These are phyloP conservation scores for Porites australiensis DNA, from an alignment of 64 coral and sea anemone genomes.

Conservation along the genomic window DNA sequence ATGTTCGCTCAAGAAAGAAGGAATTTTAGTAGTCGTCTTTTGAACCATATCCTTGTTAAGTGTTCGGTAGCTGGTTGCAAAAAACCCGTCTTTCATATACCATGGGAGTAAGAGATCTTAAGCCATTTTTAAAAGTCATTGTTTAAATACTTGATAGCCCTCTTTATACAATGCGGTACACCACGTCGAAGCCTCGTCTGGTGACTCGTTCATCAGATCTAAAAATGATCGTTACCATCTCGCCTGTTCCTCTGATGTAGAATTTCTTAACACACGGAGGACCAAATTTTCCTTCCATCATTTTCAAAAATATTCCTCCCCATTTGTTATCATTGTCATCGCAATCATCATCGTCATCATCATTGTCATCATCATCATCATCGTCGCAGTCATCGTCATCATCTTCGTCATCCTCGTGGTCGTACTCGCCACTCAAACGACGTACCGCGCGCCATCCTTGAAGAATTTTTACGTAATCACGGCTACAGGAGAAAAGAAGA, in stretches of 20 bases:
- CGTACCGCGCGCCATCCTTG: conserved; percentile 25
- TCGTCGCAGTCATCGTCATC: not conserved
- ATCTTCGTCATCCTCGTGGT: conserved; percentile 9
- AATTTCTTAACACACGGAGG: not conserved
- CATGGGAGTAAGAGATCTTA: no score
- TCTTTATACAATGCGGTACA: not conserved
- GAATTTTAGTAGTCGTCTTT: no score
- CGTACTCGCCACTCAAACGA: conserved; percentile 8
- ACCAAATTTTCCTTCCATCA: not conserved
- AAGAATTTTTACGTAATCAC: conserved; percentile 11
- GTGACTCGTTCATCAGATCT: conserved; percentile 10
- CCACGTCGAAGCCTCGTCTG: not conserved
- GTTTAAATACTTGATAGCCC: not conserved
- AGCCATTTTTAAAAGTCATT: not conserved
- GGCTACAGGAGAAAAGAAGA: not conserved
- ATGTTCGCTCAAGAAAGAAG: no score
- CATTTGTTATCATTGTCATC: not conserved
- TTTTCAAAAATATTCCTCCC: not conserved
- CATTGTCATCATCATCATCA: not conserved
- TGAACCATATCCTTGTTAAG: no score
- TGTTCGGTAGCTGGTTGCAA: no score
- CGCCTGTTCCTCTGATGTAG: conserved; percentile 18
- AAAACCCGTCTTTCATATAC: no score
- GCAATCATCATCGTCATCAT: not conserved
- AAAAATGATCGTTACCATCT: conserved; percentile 25